Base-by-base conservation (phyloP, 2,888 invertebrate genomes). In the Ommatoiulus sabulosus region DNA sequence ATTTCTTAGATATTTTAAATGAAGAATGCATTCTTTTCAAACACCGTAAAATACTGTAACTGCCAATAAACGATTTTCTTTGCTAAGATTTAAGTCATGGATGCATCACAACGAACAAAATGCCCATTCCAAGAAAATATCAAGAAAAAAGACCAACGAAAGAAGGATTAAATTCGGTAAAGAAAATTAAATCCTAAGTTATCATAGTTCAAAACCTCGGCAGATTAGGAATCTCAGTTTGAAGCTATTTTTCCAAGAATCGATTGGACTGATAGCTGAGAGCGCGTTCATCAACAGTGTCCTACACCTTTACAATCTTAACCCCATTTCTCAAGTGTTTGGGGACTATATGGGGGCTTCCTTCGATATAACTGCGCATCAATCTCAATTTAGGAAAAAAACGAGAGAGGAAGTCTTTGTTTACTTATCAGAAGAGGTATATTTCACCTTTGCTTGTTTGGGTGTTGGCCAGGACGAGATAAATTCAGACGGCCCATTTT, bases 291-390 rank as follows among this genome's bases (percentile, higher is more conserved):
- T 72, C 72, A n/a, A 57, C 35, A 35, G 35, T 35, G 35, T 2
- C 35, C 35, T 20, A 17, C 72, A 72, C 72, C 72, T 72, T 72
- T 20, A 17, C 72, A 72, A 72, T 72, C 72, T 72, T 72, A 72
- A 72, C 24, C 72, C 72, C 72, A 72, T 72, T 72, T 72, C 24
- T 72, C 72, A 72, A 72, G n/a, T 72, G 72, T 24, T 72, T 72
- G 72, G 20, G 72, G 72, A 72, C 20, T 72, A 0, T 8, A 72
- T 24, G 24, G 72, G 72, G 4, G 72, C 20, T 72, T 72, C 72
- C 72, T 7, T 72, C 20, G 72, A 72, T 72, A 24, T 72, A 72
- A 24, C 72, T 24, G 24, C 24, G 72, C 72, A 72, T 72, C 72
- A 24, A 72, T 72, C 72, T 72, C 72, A 72, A 72, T 72, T 72